A percentile compares a stretch with the other conserved stretches of the same genome.
Conservation (phyloP, 2,888 invertebrate genomes). For the Eutolmus rufibarbis region DNA sequence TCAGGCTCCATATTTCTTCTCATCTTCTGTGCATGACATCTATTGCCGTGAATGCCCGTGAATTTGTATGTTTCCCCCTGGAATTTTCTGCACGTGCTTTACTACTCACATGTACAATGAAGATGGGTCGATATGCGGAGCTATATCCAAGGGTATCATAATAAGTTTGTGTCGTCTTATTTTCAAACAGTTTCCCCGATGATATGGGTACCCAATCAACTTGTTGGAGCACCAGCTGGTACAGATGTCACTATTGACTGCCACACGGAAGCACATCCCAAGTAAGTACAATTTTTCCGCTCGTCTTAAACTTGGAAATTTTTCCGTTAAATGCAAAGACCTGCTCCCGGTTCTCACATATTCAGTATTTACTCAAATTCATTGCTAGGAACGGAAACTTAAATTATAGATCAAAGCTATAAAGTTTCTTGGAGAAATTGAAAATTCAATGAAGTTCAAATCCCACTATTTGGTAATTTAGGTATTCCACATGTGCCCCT, state of each 20-base stretch:
- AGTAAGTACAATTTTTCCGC: slow-evolving; percentile 55
- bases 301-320: neutral
- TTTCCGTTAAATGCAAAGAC: neutral
- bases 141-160: slow-evolving; percentile 54
- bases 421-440: neutral
- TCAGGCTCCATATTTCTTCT: slow-evolving; percentile 14
- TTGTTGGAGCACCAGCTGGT: slow-evolving; percentile 88
- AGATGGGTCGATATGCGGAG: slow-evolving; percentile 16
- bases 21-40: slow-evolving; percentile 48
- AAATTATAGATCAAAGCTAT: neutral
- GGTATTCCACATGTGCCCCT: neutral
- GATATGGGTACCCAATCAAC: slow-evolving; percentile 94
- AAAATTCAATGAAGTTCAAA: neutral
- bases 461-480: neutral
- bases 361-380: neutral
- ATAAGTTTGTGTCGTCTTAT: slow-evolving; percentile 41
- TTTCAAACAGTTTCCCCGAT: slow-evolving; percentile 80
- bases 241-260: slow-evolving; percentile 93
- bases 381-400: neutral
- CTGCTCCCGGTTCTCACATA: neutral
- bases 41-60: slow-evolving; percentile 48
- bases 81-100: slow-evolving; percentile 48
- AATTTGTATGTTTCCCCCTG: slow-evolving; percentile 22
- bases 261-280: slow-evolving; percentile 89
- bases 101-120: slow-evolving; percentile 8